phyloP scores from a whole-genome alignment of 1,140 invertebrate genomes.

The Drosophila mojavensis region DNA sequence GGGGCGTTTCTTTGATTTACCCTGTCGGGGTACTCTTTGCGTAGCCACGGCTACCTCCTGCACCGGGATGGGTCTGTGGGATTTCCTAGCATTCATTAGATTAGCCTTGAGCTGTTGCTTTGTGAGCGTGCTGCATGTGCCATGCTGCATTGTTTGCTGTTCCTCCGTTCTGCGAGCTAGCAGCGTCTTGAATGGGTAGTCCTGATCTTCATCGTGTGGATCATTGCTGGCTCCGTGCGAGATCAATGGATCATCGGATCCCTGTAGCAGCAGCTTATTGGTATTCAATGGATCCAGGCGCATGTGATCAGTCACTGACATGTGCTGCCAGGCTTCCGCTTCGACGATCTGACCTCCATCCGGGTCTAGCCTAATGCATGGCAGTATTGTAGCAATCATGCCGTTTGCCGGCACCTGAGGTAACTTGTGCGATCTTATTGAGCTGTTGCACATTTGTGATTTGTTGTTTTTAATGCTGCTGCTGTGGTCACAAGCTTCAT shows the following conservation, averaged over 20 bases:
- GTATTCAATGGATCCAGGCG: constrained; percentile 52
- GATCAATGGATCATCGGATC: constrained; percentile 81
- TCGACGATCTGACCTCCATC: constrained; percentile 45
- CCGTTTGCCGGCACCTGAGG: constrained; percentile 22
- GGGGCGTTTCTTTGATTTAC: constrained; percentile 44
- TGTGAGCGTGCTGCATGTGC: constrained; percentile 71
- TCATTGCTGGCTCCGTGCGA: constrained; percentile 73
- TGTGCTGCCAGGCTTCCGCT: constrained; percentile 55
- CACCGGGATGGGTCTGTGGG: constrained; percentile 9
- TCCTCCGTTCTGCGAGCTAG: constrained; percentile 58
- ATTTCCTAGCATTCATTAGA: constrained; percentile 68
- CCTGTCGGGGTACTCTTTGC: constrained; percentile 50
- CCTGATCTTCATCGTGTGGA: constrained; percentile 76
- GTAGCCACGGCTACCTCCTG: constrained; percentile 13
- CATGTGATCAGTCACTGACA: constrained; percentile 37
- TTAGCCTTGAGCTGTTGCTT: constrained; percentile 79
- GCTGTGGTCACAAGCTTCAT: constrained; percentile 16
- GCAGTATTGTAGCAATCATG: constrained; percentile 18
- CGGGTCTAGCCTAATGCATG: constrained; percentile 66
- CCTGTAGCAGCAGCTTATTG: constrained; percentile 67
- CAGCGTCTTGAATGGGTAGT: constrained; percentile 68
- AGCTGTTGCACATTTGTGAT: constrained; percentile 17
- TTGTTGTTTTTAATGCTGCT: constrained; percentile 24
- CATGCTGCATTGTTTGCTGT: constrained; percentile 37
- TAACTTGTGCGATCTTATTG: constrained; percentile 17